phyloP scores from a whole-genome alignment of 2,888 invertebrate genomes.

The Apantesis nais region DNA sequence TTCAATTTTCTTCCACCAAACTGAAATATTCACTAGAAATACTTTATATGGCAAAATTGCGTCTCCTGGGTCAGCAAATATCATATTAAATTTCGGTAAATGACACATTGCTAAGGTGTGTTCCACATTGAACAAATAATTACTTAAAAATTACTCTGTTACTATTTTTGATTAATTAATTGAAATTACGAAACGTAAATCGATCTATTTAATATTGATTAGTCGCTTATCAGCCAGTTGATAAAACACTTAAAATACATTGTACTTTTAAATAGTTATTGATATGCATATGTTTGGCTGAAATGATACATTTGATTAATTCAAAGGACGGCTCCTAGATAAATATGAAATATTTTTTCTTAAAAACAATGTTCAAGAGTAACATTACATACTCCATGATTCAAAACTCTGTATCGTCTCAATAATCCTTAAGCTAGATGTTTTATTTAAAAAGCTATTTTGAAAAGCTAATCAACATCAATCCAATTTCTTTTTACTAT shows the following conservation, averaged over 20 bases:
- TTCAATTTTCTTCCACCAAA: no score
- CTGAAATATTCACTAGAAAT: no score
- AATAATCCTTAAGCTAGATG: background rate
- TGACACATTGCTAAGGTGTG: constrained; percentile 30
- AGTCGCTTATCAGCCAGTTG: background rate
- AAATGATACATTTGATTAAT: background rate
- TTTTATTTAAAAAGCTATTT: background rate
- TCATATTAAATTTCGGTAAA: constrained; percentile 35
- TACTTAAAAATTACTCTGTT: background rate
- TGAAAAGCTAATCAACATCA: background rate
- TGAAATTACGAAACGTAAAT: background rate
- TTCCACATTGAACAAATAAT: constrained; percentile 20
- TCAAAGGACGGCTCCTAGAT: background rate
- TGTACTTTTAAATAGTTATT: background rate
- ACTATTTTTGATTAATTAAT: background rate
- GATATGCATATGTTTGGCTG: background rate
- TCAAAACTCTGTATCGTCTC: no score
- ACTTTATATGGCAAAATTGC: no score
- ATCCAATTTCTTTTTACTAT: constrained; percentile 3
- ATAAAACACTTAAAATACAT: background rate
- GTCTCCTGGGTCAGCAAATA: no score
- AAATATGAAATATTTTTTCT: background rate
- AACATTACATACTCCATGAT: no score
- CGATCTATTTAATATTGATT: background rate
- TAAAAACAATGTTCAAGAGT: no score